Percentiles rank a stretch among this genome's conserved stretches.
These are phyloP conservation scores for Cheumatopsyche charites DNA, from an alignment of 1,140 invertebrate species.

Conservation along the genomic window DNA sequence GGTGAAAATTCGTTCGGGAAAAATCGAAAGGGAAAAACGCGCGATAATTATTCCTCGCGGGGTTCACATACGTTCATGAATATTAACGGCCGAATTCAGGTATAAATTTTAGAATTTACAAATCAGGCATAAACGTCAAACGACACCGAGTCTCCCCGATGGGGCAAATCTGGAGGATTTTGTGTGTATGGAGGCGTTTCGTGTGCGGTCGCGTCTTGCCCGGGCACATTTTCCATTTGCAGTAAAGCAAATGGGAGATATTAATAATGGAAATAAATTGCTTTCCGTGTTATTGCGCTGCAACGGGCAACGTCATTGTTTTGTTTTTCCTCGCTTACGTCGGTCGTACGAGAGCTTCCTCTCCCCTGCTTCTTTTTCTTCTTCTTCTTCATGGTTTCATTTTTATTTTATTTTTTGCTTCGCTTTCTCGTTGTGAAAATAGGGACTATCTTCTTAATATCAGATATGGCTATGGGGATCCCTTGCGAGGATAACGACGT, in stretches of 20 bases:
- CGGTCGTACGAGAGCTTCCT: neutral
- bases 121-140: slow-evolving; percentile 10
- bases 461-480: slow-evolving; percentile 29
- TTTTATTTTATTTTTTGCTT: slow-evolving; percentile 4
- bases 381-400: neutral
- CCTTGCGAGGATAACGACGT: slow-evolving; percentile 35
- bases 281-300: slow-evolving; percentile 35
- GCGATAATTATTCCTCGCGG: slow-evolving; percentile 2
- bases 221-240: slow-evolving; percentile 32
- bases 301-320: slow-evolving; percentile 35
- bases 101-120: slow-evolving; percentile 17
- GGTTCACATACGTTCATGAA: neutral
- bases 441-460: slow-evolving; percentile 44
- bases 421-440: neutral
- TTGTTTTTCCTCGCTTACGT: slow-evolving; percentile 15
- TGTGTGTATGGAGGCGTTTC: too few species aligned
- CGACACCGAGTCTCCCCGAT: neutral
- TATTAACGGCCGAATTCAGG: slow-evolving; percentile 7
- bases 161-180: too few species aligned
- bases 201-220: slow-evolving; percentile 1
- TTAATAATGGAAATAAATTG: slow-evolving; percentile 41
- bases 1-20: neutral
- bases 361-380: neutral
- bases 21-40: neutral
- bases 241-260: slow-evolving; percentile 37